Percentiles rank a stretch among this genome's conserved stretches.
Conservation (phyloP, 2,888 invertebrate species). For the Dione juno region DNA sequence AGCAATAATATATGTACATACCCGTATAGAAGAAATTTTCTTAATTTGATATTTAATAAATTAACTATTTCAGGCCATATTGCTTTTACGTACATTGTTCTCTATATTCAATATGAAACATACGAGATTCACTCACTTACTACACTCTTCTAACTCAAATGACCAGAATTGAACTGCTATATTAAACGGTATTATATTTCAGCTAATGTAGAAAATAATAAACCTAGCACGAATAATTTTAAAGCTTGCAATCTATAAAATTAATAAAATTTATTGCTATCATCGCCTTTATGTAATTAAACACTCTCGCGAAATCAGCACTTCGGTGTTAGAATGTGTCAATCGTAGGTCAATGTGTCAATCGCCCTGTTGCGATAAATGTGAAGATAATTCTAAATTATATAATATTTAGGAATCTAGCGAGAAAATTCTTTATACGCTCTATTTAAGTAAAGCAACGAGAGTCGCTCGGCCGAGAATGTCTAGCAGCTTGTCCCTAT, state of each 20-base stretch:
- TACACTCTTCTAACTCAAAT: conserved; percentile 4
- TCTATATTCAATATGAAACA: background rate
- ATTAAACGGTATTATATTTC: background rate
- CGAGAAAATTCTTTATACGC: background rate
- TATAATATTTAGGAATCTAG: background rate
- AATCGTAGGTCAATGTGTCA: no score
- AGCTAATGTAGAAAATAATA: background rate
- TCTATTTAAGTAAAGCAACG: background rate
- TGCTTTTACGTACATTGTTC: background rate
- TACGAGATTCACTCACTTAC: conserved; percentile 1
- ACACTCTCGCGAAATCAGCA: no score
- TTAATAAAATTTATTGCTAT: background rate
- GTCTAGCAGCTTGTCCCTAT: background rate
- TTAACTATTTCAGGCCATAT: conserved; percentile 6
- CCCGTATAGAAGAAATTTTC: background rate
- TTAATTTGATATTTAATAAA: background rate
- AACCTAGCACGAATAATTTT: background rate
- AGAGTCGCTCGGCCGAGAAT: background rate
- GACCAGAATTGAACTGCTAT: conserved; percentile 5
- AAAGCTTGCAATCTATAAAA: background rate
- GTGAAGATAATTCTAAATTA: background rate
- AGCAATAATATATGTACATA: background rate
- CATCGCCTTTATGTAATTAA: background rate
- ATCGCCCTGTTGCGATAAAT: no score
- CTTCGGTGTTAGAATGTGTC: background rate